phyloP scores from a whole-genome alignment of 2,888 invertebrate genomes.

The Temnothorax rugatulus region DNA sequence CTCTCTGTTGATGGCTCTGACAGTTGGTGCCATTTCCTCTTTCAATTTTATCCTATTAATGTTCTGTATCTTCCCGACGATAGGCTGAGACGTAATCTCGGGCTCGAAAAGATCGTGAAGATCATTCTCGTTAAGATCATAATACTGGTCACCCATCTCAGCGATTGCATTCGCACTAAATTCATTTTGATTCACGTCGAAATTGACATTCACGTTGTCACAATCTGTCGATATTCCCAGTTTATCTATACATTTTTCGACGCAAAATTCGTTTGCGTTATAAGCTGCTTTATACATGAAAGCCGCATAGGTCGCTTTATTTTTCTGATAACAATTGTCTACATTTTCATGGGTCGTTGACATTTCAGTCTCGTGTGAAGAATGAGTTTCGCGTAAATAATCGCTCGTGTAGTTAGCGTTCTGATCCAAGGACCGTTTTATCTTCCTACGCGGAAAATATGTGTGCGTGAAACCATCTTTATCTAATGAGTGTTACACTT shows the following conservation, averaged over 20 bases:
- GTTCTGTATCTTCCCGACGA: slow-evolving; percentile 72
- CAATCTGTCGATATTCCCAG: neutral
- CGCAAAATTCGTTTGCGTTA: neutral
- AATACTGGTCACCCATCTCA: slow-evolving; percentile 58
- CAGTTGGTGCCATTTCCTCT: slow-evolving; percentile 71
- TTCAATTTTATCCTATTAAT: slow-evolving; percentile 76
- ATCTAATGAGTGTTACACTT: slow-evolving; percentile 11
- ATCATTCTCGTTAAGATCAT: slow-evolving; percentile 69
- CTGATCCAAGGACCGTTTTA: neutral
- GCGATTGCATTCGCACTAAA: slow-evolving; percentile 51
- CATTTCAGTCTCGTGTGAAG: slow-evolving; percentile 17
- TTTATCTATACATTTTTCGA: neutral
- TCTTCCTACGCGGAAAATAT: slow-evolving; percentile 23
- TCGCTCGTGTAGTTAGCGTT: neutral
- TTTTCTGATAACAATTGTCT: neutral
- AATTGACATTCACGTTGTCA: neutral
- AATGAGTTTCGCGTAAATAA: slow-evolving; percentile 1
- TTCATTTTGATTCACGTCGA: slow-evolving; percentile 55
- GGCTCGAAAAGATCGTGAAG: slow-evolving; percentile 75
- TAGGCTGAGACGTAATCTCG: slow-evolving; percentile 69
- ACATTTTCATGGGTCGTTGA: slow-evolving; percentile 21
- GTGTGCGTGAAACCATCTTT: neutral
- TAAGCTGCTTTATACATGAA: neutral
- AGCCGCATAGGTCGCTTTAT: neutral
- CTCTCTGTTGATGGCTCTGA: slow-evolving; percentile 69